Evolutionary conservation across 2,888 invertebrate species (phyloP), one percentile per base, ranked within the genome.

Genomic region (Lasioglossum pauxillum): DNA sequence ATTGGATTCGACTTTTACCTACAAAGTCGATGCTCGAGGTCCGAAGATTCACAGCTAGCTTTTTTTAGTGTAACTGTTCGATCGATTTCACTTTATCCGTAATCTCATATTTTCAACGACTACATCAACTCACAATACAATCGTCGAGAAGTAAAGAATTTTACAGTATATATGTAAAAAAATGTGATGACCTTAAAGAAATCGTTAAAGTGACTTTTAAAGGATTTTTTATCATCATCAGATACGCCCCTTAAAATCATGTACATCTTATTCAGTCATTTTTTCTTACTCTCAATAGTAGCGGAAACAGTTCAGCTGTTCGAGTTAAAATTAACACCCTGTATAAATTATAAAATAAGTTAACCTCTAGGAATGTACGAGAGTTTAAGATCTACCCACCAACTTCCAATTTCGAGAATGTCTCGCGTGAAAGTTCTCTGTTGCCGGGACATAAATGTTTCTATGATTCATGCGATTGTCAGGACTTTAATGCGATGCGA

Each of bases 401-500:
- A 64, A 64, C 64, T 16, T 16, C 31, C n/a, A 57, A 31, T 64
- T 31, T 31, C 8, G 19, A 23, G 19, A 19, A 4, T 35, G 67
- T 23, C 23, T 1, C 38, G 35, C 35, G 31, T 8, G 31, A 67
- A 69, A 35, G 23, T 69, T 23, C 41, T n/a, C 12, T 10, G 57
- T n/a, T n/a, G 57, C n/a, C 4, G n/a, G 4, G 57, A n/a, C 57
- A 10, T n/a, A 57, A 57, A 57, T n/a, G 57, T n/a, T 57, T n/a
- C 57, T 4, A n/a, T 57, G 57, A 57, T n/a, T 57, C 31, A 31
- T 67, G 41, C n/a, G 41, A 41, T 41, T n/a, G 41, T 41, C 41
- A 23, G 19, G 78, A 44, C 79, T 44, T 41, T 67, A 74, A 80
- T 80, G 84, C 60, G 81, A n/a, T 77, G 81, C 49, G 46, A 80